phyloP scores from a whole-genome alignment of 2,113 vertebrate species.

The Vireo altiloquus region DNA sequence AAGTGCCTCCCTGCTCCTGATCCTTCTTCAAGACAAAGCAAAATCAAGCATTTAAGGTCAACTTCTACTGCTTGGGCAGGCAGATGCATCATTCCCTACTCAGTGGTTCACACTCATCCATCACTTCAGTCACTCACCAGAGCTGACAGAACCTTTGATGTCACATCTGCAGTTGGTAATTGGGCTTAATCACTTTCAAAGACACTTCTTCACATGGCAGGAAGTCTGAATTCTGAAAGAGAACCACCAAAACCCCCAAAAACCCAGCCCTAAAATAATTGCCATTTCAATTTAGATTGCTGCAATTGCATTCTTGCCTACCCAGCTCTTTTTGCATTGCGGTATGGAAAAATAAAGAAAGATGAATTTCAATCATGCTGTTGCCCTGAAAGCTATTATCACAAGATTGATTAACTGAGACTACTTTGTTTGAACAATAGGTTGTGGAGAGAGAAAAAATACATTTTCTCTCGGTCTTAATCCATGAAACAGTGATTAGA shows the following conservation, averaged over 20 bases:
- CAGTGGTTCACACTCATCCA: accelerated
- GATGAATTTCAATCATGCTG: neutral
- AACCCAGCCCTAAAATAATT: neutral
- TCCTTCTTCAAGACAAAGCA: neutral
- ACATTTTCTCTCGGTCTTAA: neutral
- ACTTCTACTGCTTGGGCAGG: neutral
- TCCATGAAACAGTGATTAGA: slow-evolving; percentile 25
- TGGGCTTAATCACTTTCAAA: neutral
- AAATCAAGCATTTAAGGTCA: neutral
- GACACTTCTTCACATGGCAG: neutral
- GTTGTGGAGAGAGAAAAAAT: slow-evolving; percentile 4
- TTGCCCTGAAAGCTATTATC: slow-evolving; percentile 1
- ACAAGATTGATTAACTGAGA: slow-evolving; percentile 45
- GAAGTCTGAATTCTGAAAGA: neutral
- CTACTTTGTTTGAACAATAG: slow-evolving; percentile 21
- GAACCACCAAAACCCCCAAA: neutral
- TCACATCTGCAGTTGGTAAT: neutral
- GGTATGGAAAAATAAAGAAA: neutral
- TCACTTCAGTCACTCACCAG: neutral
- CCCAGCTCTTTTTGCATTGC: neutral
- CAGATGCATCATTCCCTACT: accelerated
- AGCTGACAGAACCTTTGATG: neutral
- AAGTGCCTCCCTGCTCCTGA: neutral
- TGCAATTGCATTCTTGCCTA: neutral
- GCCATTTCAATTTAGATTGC: neutral